Evolutionary conservation across 2,797 vertebrate genomes (phyloP).

Genomic region (Crotalus adamanteus): DNA sequence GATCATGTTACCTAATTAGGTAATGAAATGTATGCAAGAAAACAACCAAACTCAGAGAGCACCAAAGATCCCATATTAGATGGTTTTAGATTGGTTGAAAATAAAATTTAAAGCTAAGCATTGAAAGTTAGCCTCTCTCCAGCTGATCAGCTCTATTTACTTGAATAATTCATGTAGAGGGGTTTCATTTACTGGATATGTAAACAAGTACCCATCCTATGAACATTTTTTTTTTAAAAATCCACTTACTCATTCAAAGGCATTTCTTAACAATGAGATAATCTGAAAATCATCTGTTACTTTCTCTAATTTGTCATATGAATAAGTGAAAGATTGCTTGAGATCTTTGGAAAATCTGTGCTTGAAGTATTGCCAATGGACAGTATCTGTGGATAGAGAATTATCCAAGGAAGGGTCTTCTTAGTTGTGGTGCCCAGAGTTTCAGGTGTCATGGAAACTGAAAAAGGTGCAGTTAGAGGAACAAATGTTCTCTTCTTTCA

Average conservation of each 20-base stretch:
- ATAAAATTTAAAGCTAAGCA: neutral
- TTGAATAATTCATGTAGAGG: neutral
- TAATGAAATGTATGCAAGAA: neutral
- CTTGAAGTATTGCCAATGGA: neutral
- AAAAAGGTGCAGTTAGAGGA: neutral
- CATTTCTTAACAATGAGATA: neutral
- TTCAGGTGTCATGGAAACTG: neutral
- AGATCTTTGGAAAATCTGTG: neutral
- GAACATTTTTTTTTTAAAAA: neutral
- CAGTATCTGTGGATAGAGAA: neutral
- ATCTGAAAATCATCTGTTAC: neutral
- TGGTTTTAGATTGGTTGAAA: neutral
- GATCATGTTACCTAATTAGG: neutral
- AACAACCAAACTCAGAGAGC: neutral
- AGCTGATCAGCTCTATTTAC: neutral
- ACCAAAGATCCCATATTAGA: neutral
- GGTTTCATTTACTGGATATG: neutral
- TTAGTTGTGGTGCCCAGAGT: neutral
- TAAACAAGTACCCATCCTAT: neutral
- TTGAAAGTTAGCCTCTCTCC: neutral
- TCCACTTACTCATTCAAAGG: neutral
- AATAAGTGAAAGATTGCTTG: neutral
- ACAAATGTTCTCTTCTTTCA: neutral
- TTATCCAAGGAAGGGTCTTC: neutral
- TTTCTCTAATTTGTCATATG: neutral